phyloP scores from a whole-genome alignment of 2,888 invertebrate genomes.

The Itoplectis maculator region DNA sequence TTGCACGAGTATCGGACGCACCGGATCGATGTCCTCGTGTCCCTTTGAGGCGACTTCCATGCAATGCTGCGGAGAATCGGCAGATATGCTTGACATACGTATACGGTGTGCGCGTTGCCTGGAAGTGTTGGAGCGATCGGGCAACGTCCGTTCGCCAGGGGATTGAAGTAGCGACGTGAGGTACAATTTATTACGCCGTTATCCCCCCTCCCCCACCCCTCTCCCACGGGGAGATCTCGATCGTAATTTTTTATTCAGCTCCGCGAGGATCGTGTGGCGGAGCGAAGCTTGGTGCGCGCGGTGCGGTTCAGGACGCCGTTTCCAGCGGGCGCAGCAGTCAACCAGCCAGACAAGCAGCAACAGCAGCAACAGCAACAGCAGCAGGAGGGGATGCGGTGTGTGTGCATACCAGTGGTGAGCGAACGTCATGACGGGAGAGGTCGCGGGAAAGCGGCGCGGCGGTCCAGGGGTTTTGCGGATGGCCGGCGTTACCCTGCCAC shows the following conservation, averaged over 20 bases:
- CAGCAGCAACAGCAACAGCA: too few species aligned
- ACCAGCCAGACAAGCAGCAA: constrained; percentile 43
- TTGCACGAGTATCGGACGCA: too few species aligned
- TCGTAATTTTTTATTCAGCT: constrained; percentile 64
- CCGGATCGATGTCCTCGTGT: too few species aligned
- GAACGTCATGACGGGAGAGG: constrained; percentile 61
- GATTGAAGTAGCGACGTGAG: constrained; percentile 45
- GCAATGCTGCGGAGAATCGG: neutral
- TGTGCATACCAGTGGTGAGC: constrained; percentile 31
- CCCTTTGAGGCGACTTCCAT: neutral
- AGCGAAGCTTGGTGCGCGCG: constrained; percentile 19
- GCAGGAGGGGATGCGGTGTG: constrained; percentile 12
- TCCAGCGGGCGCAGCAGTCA: constrained; percentile 54
- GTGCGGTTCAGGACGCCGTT: constrained; percentile 42
- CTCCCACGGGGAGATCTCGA: constrained; percentile 58
- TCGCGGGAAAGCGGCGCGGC: constrained; percentile 67
- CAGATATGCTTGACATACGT: constrained; percentile 2
- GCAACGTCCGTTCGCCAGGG: constrained; percentile 42
- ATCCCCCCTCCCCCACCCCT: too few species aligned
- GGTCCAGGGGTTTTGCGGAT: constrained; percentile 63
- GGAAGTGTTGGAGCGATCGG: constrained; percentile 31
- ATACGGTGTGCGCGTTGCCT: neutral
- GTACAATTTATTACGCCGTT: constrained; percentile 58
- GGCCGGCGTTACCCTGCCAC: constrained; percentile 58
- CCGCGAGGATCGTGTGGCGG: constrained; percentile 38